phyloP scores from a whole-genome alignment of 1,140 invertebrate species.

The Calephelis nemesis region DNA sequence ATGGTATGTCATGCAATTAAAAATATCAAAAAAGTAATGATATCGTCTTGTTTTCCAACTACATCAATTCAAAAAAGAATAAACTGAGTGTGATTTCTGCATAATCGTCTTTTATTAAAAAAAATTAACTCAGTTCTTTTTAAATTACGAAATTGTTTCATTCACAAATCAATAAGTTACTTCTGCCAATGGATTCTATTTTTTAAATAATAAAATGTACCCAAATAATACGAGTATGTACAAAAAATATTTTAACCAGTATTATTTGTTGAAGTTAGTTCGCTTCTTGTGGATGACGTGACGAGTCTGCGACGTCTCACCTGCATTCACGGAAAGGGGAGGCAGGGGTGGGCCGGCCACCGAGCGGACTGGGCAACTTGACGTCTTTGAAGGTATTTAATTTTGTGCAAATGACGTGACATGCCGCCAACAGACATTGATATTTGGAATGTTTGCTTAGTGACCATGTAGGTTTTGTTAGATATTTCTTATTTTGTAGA shows the following conservation, averaged over 20 bases:
- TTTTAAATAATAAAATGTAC: neutral
- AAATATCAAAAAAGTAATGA: too few species aligned
- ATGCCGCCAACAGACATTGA: conserved; percentile 37
- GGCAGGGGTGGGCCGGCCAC: conserved; percentile 20
- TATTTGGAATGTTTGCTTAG: conserved; percentile 22
- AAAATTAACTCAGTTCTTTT: too few species aligned
- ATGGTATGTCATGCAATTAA: too few species aligned
- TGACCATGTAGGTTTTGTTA: neutral
- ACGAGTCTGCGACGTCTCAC: conserved; percentile 40
- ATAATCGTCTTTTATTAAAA: too few species aligned
- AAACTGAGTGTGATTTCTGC: too few species aligned
- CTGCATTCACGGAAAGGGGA: conserved; percentile 23
- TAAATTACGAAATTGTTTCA: too few species aligned
- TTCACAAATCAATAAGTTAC: too few species aligned
- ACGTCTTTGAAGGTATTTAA: conserved; percentile 60
- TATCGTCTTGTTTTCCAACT: too few species aligned
- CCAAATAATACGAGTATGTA: neutral
- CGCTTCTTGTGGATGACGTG: conserved; percentile 37
- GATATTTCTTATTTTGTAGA: neutral
- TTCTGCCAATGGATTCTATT: too few species aligned
- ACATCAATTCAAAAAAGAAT: too few species aligned
- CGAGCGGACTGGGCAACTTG: conserved; percentile 31
- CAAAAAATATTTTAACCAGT: conserved; percentile 2
- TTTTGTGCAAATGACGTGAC: conserved; percentile 68
- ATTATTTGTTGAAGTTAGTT: conserved; percentile 21